Percentiles rank a stretch among this genome's conserved stretches.
Evolutionary conservation across 92 coral and sea anemone genomes (phyloP).

Genomic region (Bergia sp.): DNA sequence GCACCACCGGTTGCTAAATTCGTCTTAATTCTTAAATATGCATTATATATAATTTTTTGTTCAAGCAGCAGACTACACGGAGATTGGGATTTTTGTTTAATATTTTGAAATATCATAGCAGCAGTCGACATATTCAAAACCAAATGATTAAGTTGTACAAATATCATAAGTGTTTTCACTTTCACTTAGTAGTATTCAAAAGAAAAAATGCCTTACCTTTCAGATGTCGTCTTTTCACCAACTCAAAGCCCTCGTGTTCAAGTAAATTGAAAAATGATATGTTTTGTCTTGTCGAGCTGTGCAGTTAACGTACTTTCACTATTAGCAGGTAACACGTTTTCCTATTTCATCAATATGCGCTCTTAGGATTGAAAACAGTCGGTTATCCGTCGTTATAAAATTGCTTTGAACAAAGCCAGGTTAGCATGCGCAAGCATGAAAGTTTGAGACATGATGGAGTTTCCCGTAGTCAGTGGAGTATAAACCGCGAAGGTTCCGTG

Average conservation of each 20-base stretch:
- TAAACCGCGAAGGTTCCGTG: not conserved
- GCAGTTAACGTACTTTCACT: not conserved
- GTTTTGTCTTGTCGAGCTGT: not conserved
- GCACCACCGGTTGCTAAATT: not conserved
- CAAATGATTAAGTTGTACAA: not conserved
- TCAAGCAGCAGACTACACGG: not conserved
- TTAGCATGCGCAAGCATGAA: not conserved
- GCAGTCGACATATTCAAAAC: not conserved
- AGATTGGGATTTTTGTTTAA: not conserved
- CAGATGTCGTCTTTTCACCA: not conserved
- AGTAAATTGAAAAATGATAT: not conserved
- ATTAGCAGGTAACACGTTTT: not conserved
- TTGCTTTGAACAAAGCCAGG: not conserved
- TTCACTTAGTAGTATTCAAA: not conserved
- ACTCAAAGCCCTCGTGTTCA: conserved; percentile 1
- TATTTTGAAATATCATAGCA: not conserved
- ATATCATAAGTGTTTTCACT: not conserved
- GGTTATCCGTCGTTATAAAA: not conserved
- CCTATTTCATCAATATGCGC: not conserved
- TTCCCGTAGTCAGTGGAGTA: not conserved
- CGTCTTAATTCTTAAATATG: not conserved
- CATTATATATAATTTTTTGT: not conserved
- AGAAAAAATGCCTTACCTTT: not conserved
- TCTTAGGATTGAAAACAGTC: not conserved
- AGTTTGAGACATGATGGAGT: not conserved